Base-by-base conservation (phyloP, 2,888 invertebrate genomes). In the Cecidostiba fungosa region DNA sequence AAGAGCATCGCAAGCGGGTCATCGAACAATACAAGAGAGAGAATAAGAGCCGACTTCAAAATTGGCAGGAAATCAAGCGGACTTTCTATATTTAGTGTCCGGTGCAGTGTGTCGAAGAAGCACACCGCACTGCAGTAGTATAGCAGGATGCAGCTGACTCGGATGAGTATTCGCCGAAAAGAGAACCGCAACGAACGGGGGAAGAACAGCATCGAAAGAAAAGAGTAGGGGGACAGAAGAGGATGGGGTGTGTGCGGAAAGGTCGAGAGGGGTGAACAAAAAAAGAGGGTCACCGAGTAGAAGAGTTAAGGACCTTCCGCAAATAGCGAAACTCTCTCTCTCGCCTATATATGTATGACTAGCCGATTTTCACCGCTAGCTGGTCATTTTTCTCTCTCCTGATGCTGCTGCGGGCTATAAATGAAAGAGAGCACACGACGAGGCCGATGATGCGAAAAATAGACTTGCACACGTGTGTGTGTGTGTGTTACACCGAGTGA, bases 41-140 rank as follows among this genome's bases (percentile, higher is more conserved):
- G 43, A 47, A 19, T 36, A 39, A 39, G n/a, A 10, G 70, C 43
- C 12, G 70, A 29, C 47, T 36, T 14, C 32, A 23, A 85, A 87
- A 88, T 89, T 90, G 88, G 87, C 87, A 88, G 88, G 82, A 89
- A 89, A 88, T 88, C 89, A 88, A 89, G 73, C 82, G 66, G 72
- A 4, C 54, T 47, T 19, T 12, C 43, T 26, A 77, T 73, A 26
- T 74, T 80, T 69, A 72, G 23, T 26, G 14, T 29, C 12, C 54
- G 19, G 50, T 19, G 32, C 19, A 29, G 69, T 69, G 32, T 69
- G 77, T 29, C 43, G 43, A 43, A 87, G 84, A 82, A 16, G n/a
- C 86, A 86, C 84, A 86, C 84, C 88, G 88, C 88, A 88, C 74
- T 89, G 89, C 88, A 86, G 87, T 23, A 14, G 36, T 43, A 0